Base-by-base conservation (phyloP, 2,797 vertebrate species). In the Hybognathus amarus region DNA sequence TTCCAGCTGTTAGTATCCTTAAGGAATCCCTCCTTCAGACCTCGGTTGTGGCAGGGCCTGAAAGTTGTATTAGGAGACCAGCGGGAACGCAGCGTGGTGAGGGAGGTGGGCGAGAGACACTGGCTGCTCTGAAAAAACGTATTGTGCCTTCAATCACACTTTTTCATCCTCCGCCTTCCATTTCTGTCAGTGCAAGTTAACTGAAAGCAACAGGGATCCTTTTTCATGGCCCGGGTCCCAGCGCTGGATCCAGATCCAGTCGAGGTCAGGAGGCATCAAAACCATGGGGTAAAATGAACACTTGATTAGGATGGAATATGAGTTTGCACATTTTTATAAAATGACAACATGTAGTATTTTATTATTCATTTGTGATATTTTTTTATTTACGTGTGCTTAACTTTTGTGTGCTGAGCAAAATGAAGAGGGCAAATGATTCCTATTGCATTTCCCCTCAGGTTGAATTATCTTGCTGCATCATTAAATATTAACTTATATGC, bases 211-310 rank as follows among this genome's bases (percentile, higher is more conserved):
- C 84, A 67, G 79, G 63, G 74, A 79, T 77, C 82, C 70, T 83
- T 27, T 81, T 61, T 82, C 69, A 78, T 76, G 69, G 71, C 75
- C 84, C 79, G 88, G 77, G 69, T 82, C 54, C 80, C 87, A 77
- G 45, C 30, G 27, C 13, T 38, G 66, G 59, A 85, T 88, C 84
- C 84, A 84, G 64, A 82, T 88, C 84, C 84, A 84, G 47, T 85
- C 76, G 85, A 83, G 80, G 93, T 95, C 93, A 95, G 87, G 94
- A 94, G 82, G 93, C 87, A 76, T 95, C 93, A 86, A 94, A 94
- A 89, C 94, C 95, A 91, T 36, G 76, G 76, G 27, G 67, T 84
- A 87, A 83, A 87, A 85, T 22, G 30, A 79, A 30, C 75, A 30
- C 13, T 17, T 85, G 77, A 78, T 87, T 84, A 85, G 22, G 22